Evolutionary conservation across 2,113 vertebrate species (phyloP), one percentile per base, ranked within the genome.

Genomic region (Muscicapa adusta): DNA sequence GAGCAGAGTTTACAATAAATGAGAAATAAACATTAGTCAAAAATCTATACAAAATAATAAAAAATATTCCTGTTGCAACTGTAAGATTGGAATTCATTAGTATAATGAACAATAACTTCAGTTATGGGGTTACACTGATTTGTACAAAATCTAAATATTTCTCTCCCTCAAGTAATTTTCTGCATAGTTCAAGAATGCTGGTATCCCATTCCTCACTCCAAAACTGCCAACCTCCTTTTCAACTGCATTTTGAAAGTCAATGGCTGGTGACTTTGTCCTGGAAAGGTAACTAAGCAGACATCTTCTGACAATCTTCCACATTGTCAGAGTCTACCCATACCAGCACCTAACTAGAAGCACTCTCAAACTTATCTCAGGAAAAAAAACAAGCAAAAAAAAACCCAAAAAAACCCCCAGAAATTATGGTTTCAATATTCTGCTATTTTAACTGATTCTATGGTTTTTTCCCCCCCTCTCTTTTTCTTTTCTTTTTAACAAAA

Each of bases 391-490:
- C 9, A 40, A 40, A 14, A 40, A 40, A 14, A 40, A 40, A 40
- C 38, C 38, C 38, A 22, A 18, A 50, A n/a, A 40, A 14, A 2
- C 17, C 18, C 34, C 25, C 0, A 2, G 12, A 72, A 63, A 80
- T 4, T 11, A 19, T 42, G 13, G 11, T 62, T 87, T 82, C 25
- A 82, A 33, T 31, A 75, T 75, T 78, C 18, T 78, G 24, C 4
- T n/a, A 15, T 43, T 66, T 60, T 28, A 45, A 60, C 28, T 0
- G 0, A n/a, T n/a, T 73, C 26, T 36, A 50, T 1, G 5, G 8
- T 43, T 73, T 31, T 42, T 25, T 19, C 48, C 4, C 12, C 31
- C 2, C 4, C 12, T 40, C 2, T 63, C 4, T 20, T 18, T 70
- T 8, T 9, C 16, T 47, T 47, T 47, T 26, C 26, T 26, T 47